Evolutionary conservation across 2,888 invertebrate species (phyloP).

Genomic region (Drosophila pseudotalamancana): DNA sequence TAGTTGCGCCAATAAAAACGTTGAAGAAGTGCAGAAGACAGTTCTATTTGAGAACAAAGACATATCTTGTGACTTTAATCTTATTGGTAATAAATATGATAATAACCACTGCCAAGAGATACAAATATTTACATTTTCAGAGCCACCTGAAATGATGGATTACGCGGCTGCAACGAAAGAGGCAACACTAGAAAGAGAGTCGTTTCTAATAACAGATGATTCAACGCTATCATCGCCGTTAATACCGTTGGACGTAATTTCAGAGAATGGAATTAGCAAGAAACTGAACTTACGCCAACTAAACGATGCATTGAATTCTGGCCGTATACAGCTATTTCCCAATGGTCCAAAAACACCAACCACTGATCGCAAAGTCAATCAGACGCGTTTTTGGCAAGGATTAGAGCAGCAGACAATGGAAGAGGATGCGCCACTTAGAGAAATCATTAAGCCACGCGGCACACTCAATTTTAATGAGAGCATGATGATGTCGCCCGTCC

Average conservation of each 20-base stretch:
- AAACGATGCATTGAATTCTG: conserved; percentile 73
- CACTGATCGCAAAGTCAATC: conserved; percentile 33
- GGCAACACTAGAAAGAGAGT: conserved; percentile 18
- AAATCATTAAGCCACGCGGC: conserved; percentile 37
- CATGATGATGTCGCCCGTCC: conserved; percentile 47
- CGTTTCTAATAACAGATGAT: no score
- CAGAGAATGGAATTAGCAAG: conserved; percentile 44
- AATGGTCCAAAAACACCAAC: conserved; percentile 60
- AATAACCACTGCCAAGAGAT: not conserved
- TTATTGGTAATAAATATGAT: conserved; percentile 33
- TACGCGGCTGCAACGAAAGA: not conserved
- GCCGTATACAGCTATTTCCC: conserved; percentile 67
- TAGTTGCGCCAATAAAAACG: not conserved
- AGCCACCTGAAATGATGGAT: conserved; percentile 1
- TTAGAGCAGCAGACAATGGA: conserved; percentile 19
- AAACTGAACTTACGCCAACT: conserved; percentile 67
- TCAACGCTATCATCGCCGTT: conserved; percentile 51
- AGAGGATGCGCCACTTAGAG: not conserved
- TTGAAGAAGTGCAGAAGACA: conserved; percentile 24
- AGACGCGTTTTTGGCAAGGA: conserved; percentile 22
- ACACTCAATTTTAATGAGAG: conserved; percentile 56
- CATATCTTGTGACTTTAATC: conserved; percentile 35
- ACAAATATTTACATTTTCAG: conserved; percentile 14
- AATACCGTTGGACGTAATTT: conserved; percentile 60
- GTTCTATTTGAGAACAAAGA: conserved; percentile 30